These are phyloP conservation scores for Hystrix cristata DNA, from an alignment of 2,113 vertebrate genomes.

Conservation along the genomic window DNA sequence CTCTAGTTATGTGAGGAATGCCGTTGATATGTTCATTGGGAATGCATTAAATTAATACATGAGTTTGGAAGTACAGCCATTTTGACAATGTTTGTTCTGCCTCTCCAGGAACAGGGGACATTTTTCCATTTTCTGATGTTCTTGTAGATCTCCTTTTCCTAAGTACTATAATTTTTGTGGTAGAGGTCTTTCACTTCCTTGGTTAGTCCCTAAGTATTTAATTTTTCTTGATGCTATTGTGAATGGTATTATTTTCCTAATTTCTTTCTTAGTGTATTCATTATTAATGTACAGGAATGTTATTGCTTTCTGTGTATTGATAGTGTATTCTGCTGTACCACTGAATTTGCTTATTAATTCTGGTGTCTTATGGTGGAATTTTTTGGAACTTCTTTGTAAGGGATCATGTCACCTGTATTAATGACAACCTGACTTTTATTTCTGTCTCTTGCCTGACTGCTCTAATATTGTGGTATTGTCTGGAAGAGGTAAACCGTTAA, in stretches of 20 bases:
- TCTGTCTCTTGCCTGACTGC: neutral
- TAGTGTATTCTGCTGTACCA: neutral
- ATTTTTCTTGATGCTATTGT: neutral
- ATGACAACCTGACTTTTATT: neutral
- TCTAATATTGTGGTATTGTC: neutral
- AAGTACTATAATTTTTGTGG: neutral
- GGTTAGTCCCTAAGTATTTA: neutral
- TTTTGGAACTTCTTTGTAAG: neutral
- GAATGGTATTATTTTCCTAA: neutral
- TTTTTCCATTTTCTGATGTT: neutral
- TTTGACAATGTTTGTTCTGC: neutral
- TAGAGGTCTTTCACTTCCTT: neutral
- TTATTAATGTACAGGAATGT: neutral
- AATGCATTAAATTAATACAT: neutral
- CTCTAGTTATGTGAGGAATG: neutral
- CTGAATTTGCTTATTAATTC: neutral
- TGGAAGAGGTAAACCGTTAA: too few relatives aligned
- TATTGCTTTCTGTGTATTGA: neutral
- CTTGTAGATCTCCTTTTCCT: neutral
- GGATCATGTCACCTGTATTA: neutral
- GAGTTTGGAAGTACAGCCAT: neutral
- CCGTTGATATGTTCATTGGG: neutral
- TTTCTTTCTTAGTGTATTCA: neutral
- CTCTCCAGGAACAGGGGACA: neutral
- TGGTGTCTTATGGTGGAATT: neutral